Evolutionary conservation across 2,888 invertebrate genomes (phyloP), one percentile per base, ranked within the genome.

Genomic region (Biston stratarius): DNA sequence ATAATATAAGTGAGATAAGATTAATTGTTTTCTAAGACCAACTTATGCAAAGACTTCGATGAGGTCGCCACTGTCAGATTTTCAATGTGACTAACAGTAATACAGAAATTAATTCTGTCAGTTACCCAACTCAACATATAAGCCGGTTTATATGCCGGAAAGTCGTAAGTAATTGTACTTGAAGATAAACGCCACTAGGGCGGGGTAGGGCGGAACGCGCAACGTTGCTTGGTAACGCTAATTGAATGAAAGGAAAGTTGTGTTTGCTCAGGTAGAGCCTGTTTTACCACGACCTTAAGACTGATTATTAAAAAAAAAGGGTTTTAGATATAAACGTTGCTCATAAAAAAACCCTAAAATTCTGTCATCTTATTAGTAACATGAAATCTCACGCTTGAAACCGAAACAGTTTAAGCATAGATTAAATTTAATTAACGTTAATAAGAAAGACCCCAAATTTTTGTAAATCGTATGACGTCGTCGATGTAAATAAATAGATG

Each of bases 201-300:
- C 34, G 48, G 38, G 48, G 47, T 5, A 42, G 55, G 56, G 38
- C 34, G 55, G 60, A 49, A 61, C 45, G 48, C 33, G 52, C 64
- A 15, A 38, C 61, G 81, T 79, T 76, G 81, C 80, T 64, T 64
- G 56, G 81, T 77, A 76, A 82, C 81, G 62, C 68, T 82, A 82
- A 82, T 82, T 82, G 74, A 80, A 78, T 78, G 74, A 77, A 72
- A 68, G 69, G 64, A 49, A 60, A 66, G 69, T 74, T 74, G 71
- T 77, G 75, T 81, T 77, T 79, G 74, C 76, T 62, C 58, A 59
- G 44, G 44, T 48, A 44, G 15, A 51, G 48, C 58, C 67, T 70
- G 71, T 73, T 75, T 61, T 14, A 53, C 49, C 0, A 5, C 47
- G 38, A 36, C 55, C 11, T n/a, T 38, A 11, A 24, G 3, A n/a